Conservation (phyloP, 2,797 vertebrate genomes). For the Cetoscarus ocellatus region DNA sequence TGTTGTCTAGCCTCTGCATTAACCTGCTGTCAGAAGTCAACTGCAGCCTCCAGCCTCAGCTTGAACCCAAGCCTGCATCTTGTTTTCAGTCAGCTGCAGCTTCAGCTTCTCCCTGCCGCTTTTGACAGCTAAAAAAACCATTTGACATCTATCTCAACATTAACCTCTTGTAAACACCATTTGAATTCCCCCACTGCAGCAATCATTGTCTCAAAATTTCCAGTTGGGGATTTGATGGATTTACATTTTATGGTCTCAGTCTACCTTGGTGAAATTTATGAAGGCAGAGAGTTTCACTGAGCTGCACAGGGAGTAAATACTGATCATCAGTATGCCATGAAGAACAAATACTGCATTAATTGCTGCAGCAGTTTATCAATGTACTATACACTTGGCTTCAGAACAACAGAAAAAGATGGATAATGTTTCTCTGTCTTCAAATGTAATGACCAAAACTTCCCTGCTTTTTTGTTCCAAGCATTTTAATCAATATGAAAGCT, state of each 20-base stretch:
- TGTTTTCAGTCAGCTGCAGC: not conserved
- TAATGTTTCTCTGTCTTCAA: not conserved
- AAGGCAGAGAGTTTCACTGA: constrained; percentile 29
- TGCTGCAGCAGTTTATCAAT: constrained; percentile 47
- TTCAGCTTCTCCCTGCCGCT: not conserved
- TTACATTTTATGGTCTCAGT: constrained; percentile 59
- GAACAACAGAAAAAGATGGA: constrained; percentile 24
- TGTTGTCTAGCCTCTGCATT: too few species aligned
- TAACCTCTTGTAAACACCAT: constrained; percentile 16
- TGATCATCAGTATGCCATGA: constrained; percentile 50
- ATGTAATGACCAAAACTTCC: too few species aligned
- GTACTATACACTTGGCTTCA: constrained; percentile 35
- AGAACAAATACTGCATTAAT: constrained; percentile 50
- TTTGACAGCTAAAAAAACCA: constrained; percentile 15
- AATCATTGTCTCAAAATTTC: constrained; percentile 35
- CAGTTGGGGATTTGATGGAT: constrained; percentile 43
- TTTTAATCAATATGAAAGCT: too few species aligned
- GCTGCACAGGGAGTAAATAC: constrained; percentile 52
- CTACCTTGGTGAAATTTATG: constrained; percentile 70
- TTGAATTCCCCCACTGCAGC: constrained; percentile 21
- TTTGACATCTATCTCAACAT: constrained; percentile 28
- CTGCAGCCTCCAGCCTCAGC: not conserved
- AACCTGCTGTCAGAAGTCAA: too few species aligned
- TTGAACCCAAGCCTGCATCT: not conserved
- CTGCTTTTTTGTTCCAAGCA: too few species aligned